These are phyloP conservation scores for Passer montanus DNA, from an alignment of 2,113 vertebrate genomes.

Conservation along the genomic window DNA sequence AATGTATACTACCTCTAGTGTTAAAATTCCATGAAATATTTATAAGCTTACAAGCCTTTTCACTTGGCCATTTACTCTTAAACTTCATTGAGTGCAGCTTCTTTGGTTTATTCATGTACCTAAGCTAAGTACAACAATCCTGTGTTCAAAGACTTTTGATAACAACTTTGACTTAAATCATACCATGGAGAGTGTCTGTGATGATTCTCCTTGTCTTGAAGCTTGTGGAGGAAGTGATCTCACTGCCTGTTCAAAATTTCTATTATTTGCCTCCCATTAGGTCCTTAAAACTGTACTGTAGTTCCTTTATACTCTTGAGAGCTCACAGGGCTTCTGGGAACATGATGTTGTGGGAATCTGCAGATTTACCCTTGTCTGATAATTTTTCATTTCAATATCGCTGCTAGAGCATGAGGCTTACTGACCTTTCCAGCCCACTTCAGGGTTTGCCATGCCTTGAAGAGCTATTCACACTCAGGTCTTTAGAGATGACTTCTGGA, in stretches of 20 bases:
- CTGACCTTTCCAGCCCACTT: neutral
- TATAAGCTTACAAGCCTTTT: neutral
- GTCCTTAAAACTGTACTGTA: neutral
- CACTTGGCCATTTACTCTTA: neutral
- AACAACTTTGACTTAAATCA: neutral
- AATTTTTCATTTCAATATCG: neutral
- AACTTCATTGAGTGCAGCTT: neutral
- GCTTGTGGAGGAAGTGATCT: neutral
- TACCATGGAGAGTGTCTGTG: neutral
- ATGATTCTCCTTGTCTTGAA: neutral
- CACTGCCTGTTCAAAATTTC: neutral
- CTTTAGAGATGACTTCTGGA: neutral
- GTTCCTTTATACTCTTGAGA: neutral
- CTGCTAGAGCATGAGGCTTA: neutral
- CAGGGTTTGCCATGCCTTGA: neutral
- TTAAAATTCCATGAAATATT: constrained; percentile 11
- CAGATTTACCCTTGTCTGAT: neutral
- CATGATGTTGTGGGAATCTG: neutral
- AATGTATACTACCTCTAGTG: neutral
- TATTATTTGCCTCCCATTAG: neutral
- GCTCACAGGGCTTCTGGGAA: neutral
- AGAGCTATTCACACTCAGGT: neutral
- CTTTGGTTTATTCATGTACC: neutral
- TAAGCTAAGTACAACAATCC: neutral
- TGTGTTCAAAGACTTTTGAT: neutral